These are phyloP conservation scores for Timema podura DNA, from an alignment of 2,888 invertebrate genomes.

Conservation along the genomic window DNA sequence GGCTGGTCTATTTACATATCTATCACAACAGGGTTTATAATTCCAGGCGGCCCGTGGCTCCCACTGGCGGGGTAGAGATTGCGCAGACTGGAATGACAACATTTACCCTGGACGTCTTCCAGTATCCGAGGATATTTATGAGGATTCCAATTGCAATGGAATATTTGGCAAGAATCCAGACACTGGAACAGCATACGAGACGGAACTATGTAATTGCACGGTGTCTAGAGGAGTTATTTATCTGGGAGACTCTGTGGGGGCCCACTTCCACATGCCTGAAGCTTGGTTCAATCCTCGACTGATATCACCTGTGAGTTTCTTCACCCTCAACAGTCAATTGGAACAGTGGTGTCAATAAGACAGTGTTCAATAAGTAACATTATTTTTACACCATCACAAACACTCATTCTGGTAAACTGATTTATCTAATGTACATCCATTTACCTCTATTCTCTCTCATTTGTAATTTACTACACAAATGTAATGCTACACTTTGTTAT, in stretches of 20 bases:
- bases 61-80: constrained; percentile 41
- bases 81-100: constrained; percentile 36
- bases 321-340: no score
- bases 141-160: constrained; percentile 41
- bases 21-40: no score
- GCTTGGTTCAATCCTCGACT: constrained; percentile 45
- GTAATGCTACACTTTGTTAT: no score
- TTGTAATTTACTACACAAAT: no score
- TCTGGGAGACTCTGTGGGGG: constrained; percentile 48
- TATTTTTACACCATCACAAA: no score
- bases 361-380: no score
- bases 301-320: constrained; percentile 37
- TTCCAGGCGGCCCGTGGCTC: constrained; percentile 37
- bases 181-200: constrained; percentile 37
- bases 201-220: constrained; percentile 35
- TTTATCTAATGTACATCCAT: no score
- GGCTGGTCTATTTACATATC: no score
- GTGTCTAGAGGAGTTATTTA: constrained; percentile 38
- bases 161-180: constrained; percentile 37
- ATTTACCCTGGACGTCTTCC: constrained; percentile 39
- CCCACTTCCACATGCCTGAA: constrained; percentile 50
- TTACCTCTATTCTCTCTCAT: no score
- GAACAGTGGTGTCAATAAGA: no score
- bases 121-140: constrained; percentile 32
- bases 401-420: no score